phyloP scores from a whole-genome alignment of 1,140 invertebrate species.

The Chrysomallon squamiferum region DNA sequence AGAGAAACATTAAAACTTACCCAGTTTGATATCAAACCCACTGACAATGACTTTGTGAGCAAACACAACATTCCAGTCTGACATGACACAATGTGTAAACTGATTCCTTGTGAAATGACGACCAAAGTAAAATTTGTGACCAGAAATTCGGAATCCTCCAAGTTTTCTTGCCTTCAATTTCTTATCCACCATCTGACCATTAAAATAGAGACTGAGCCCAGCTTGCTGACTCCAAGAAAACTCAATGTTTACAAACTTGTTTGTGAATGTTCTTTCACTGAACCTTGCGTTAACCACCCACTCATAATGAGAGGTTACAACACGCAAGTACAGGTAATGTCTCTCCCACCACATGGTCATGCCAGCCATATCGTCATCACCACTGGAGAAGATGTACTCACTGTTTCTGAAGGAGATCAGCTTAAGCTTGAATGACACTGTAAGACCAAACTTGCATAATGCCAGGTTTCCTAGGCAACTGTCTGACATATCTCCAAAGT shows the following conservation, averaged over 20 bases:
- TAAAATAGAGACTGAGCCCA: slow-evolving; percentile 31
- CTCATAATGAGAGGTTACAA: slow-evolving; percentile 25
- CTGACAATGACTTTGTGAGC: slow-evolving; percentile 25
- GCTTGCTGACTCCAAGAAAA: slow-evolving; percentile 37
- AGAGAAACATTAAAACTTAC: too few relatives aligned
- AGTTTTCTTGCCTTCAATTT: slow-evolving; percentile 8
- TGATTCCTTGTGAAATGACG: slow-evolving; percentile 5
- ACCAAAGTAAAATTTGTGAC: slow-evolving; percentile 26
- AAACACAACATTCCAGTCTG: slow-evolving; percentile 34
- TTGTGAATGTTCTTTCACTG: neutral
- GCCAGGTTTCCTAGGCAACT: slow-evolving; percentile 21
- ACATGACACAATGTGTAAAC: slow-evolving; percentile 26
- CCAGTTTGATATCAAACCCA: slow-evolving; percentile 23
- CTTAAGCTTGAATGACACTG: slow-evolving; percentile 38
- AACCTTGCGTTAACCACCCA: slow-evolving; percentile 31
- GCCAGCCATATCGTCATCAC: slow-evolving; percentile 31
- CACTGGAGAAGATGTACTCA: slow-evolving; percentile 42
- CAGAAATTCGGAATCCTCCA: neutral
- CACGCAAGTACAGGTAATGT: slow-evolving; percentile 29
- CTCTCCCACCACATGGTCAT: slow-evolving; percentile 36
- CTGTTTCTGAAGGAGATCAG: slow-evolving; percentile 29
- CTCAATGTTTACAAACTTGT: slow-evolving; percentile 29
- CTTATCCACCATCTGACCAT: slow-evolving; percentile 17
- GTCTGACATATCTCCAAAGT: slow-evolving; percentile 11
- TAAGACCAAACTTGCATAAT: slow-evolving; percentile 36